A percentile compares a stretch with the other conserved stretches of the same genome.
These are phyloP conservation scores for Mirounga angustirostris DNA, from an alignment of 2,113 vertebrate species.

Conservation along the genomic window DNA sequence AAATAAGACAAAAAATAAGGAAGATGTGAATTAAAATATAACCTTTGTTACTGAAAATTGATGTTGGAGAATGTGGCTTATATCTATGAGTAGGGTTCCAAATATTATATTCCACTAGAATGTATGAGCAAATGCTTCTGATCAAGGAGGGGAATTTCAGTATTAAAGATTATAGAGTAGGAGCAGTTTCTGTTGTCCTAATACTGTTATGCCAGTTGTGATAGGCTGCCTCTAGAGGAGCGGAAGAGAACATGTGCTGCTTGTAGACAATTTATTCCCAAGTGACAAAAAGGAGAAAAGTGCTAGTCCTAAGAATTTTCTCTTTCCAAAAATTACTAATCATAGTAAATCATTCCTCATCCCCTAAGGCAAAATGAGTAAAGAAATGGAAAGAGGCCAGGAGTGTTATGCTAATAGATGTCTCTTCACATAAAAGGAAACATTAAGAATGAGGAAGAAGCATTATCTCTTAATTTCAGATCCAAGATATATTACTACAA, in stretches of 20 bases:
- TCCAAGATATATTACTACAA: background rate
- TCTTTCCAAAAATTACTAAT: background rate
- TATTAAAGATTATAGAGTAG: background rate
- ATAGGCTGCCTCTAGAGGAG: background rate
- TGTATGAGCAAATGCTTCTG: background rate
- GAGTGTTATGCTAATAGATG: background rate
- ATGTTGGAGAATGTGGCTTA: background rate
- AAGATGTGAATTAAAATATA: background rate
- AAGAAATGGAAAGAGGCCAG: background rate
- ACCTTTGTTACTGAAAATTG: background rate
- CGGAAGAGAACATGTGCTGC: background rate
- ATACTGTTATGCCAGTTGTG: background rate
- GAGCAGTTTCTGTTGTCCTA: background rate
- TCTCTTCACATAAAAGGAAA: background rate
- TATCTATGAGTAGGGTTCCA: background rate
- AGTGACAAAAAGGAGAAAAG: background rate
- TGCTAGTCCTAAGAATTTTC: background rate
- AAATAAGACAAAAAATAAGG: background rate
- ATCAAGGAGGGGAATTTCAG: background rate
- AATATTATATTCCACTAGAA: background rate
- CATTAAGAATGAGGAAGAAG: background rate
- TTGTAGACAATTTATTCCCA: background rate
- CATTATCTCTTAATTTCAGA: background rate
- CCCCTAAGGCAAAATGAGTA: background rate
- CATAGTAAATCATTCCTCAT: background rate